A percentile compares a stretch with the other conserved stretches of the same genome.
Evolutionary conservation across 2,113 vertebrate species (phyloP).

Genomic region (Saccopteryx leptura): DNA sequence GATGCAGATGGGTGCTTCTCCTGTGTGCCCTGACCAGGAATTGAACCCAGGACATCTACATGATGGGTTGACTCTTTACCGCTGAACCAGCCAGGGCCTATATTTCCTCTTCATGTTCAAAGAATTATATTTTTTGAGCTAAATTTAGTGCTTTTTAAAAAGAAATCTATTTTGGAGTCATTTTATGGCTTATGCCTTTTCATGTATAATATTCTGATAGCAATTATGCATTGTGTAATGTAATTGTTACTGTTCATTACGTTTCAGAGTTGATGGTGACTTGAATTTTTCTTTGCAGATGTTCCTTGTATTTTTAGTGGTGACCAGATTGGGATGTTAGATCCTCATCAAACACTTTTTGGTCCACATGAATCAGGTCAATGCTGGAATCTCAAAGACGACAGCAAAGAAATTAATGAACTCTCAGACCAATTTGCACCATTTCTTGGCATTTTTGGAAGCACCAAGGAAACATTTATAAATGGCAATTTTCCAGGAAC

Average conservation of each 20-base stretch:
- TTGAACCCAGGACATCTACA: no score
- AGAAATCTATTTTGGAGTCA: background rate
- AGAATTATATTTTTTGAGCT: background rate
- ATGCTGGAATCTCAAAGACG: constrained; percentile 97
- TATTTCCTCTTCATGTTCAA: background rate
- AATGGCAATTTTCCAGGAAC: constrained; percentile 96
- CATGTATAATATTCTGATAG: background rate
- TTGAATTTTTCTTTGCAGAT: constrained; percentile 89
- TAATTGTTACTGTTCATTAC: background rate
- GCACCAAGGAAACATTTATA: constrained; percentile 93
- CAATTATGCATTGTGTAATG: background rate
- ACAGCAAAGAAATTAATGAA: constrained; percentile 95
- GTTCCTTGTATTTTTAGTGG: constrained; percentile 99
- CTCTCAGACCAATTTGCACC: constrained; percentile 96
- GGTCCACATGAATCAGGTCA: constrained; percentile 97
- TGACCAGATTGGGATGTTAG: constrained; percentile 98
- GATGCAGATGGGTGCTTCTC: no score
- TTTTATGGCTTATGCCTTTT: background rate
- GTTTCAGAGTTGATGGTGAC: constrained; percentile 57
- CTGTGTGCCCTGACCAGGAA: no score
- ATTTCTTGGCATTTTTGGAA: constrained; percentile 95
- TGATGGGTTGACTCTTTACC: no score
- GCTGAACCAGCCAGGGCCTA: no score
- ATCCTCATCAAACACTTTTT: constrained; percentile 98
- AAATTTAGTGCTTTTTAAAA: background rate